Base-by-base conservation (phyloP, 2,113 vertebrate species). In the Hassar affinis region DNA sequence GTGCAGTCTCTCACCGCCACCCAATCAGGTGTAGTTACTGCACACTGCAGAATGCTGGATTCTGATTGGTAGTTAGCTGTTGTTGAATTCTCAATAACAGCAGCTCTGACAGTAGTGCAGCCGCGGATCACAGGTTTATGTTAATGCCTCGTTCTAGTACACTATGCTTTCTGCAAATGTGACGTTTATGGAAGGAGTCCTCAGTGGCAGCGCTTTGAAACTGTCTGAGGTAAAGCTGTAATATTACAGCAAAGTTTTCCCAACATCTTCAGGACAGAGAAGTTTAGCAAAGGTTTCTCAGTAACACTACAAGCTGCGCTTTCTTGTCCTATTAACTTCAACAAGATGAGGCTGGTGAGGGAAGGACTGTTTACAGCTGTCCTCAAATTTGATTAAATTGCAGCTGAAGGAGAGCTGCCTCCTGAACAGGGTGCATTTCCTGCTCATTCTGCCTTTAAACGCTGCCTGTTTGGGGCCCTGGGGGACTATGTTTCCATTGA, bases 1-100 rank as follows among this genome's bases (percentile, higher is more conserved):
- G 42, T 11, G n/a, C 22, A 8, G 10, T 45, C 68, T 45, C 10
- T 12, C 25, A 14, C 45, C 38, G 25, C 89, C 84, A 90, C 3
- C 85, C 18, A 1, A 54, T 56, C 54, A 2, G 22, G 22, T 10
- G 4, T 25, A 57, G 56, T 25, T 57, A 57, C 25, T n/a, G 56
- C n/a, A n/a, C 56, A 10, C 56, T 57, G 22, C 56, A 25, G 56
- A 25, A 3, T 57, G 6, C 54, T 56, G 54, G 20, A 22, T 8
- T 22, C 18, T 22, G 5, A 57, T 57, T 52, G 51, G 51, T 18
- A 4, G 51, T 18, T 2, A 18, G 17, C 4, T n/a, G n/a, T n/a
- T 52, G 51, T 52, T 52, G 17, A 52, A 10, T 52, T 57, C 9
- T 57, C 56, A 10, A 2, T 25, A 11, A 57, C 56, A 57, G 22